Conservation (phyloP, 64 coral and sea anemone species). For the Exaiptasia diaphana region DNA sequence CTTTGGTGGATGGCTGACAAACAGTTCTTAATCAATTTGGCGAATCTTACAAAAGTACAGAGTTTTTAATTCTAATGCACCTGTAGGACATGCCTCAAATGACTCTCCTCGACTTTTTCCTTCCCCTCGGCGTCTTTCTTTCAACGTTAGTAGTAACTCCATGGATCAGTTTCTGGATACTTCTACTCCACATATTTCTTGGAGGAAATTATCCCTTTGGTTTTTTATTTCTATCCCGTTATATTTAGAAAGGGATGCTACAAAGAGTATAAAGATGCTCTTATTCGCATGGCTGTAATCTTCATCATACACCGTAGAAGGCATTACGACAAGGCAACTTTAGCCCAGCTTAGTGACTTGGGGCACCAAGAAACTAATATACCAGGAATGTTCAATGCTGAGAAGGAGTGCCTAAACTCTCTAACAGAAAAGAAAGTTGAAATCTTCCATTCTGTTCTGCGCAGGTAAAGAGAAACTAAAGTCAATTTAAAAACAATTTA, state of each 20-base stretch:
- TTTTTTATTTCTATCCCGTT: constrained; percentile 16
- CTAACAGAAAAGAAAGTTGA: constrained; percentile 13
- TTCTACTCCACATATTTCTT: too few relatives aligned
- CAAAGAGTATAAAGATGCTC: neutral
- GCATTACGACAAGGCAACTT: constrained; percentile 43
- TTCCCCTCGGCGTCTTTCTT: too few relatives aligned
- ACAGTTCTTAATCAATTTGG: neutral
- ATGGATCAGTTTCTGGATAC: too few relatives aligned
- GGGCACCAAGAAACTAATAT: constrained; percentile 7
- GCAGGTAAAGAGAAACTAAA: neutral
- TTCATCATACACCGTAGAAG: constrained; percentile 9
- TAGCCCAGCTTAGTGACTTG: constrained; percentile 29
- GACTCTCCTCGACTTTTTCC: too few relatives aligned
- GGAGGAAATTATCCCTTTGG: constrained; percentile 28
- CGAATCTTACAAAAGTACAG: constrained; percentile 2
- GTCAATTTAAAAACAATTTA: neutral
- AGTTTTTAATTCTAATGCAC: neutral
- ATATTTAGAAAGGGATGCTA: constrained; percentile 3
- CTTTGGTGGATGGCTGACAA: constrained; percentile 32
- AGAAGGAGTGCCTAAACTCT: neutral
- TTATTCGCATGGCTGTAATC: neutral
- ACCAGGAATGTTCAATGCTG: neutral
- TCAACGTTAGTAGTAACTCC: too few relatives aligned
- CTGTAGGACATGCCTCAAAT: too few relatives aligned
- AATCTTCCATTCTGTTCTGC: neutral